Conservation (phyloP, 2,888 invertebrate genomes). For the Dioctria linearis region DNA sequence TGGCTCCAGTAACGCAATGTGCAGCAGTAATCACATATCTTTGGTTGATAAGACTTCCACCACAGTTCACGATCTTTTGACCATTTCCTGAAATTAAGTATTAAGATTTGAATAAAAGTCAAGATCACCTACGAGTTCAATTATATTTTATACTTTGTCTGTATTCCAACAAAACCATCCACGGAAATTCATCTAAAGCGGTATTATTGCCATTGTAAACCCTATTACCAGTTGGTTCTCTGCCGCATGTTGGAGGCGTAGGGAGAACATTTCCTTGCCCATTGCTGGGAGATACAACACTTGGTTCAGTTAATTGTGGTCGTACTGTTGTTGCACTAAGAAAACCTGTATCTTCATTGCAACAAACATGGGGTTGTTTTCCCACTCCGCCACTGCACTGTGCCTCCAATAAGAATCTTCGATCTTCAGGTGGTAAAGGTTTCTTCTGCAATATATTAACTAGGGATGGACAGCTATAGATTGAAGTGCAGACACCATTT, state of each 20-base stretch:
- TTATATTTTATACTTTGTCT: conserved; percentile 73
- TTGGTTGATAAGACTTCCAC: conserved; percentile 80
- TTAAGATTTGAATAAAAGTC: neutral
- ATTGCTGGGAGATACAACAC: conserved; percentile 46
- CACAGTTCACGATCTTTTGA: conserved; percentile 73
- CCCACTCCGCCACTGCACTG: conserved; percentile 65
- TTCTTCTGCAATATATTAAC: conserved; percentile 61
- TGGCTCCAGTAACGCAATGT: conserved; percentile 75
- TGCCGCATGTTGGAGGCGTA: conserved; percentile 65
- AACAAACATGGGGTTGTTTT: conserved; percentile 66
- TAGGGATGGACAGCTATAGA: conserved; percentile 66
- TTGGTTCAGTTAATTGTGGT: neutral
- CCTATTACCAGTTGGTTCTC: conserved; percentile 69
- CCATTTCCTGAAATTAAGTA: conserved; percentile 61
- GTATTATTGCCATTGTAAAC: conserved; percentile 77
- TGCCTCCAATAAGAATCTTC: conserved; percentile 64
- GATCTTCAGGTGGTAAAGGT: conserved; percentile 59
- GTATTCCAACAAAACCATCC: conserved; percentile 80
- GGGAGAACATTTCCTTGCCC: conserved; percentile 65
- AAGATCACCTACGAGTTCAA: too few relatives aligned
- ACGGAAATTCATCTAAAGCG: conserved; percentile 78
- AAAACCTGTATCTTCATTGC: conserved; percentile 64
- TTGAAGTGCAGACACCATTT: conserved; percentile 65
- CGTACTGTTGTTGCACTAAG: conserved; percentile 32
- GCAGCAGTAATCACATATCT: conserved; percentile 77